These are phyloP conservation scores for Passer montanus DNA, from an alignment of 2,113 vertebrate species.

Conservation along the genomic window DNA sequence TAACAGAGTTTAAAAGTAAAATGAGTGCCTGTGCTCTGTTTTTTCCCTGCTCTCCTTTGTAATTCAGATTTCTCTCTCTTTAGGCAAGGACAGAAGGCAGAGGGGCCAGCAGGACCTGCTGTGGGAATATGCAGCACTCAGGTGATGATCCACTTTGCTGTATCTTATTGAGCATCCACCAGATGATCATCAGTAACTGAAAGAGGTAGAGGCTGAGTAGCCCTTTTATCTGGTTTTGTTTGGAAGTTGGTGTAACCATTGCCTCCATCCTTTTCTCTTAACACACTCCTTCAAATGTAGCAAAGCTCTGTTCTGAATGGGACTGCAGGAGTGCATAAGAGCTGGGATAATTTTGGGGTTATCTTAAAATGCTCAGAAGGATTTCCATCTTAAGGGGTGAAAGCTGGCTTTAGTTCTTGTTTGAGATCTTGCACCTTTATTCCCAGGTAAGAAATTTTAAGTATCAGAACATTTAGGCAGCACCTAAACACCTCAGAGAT, in stretches of 20 bases:
- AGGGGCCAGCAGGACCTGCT: not conserved
- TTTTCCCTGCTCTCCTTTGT: not conserved
- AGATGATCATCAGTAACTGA: not conserved
- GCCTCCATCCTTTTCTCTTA: not conserved
- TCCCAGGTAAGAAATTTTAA: not conserved
- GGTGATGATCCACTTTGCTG: not conserved
- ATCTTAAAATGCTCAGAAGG: not conserved
- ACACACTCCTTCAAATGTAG: not conserved
- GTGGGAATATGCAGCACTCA: not conserved
- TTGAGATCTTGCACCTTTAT: not conserved
- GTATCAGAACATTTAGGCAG: not conserved
- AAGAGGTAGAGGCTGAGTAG: not conserved
- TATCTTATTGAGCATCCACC: not conserved
- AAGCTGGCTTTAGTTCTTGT: not conserved
- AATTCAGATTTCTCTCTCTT: conserved; percentile 5
- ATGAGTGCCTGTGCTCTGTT: not conserved
- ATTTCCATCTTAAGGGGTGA: not conserved
- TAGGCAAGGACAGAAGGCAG: not conserved
- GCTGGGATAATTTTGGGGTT: not conserved
- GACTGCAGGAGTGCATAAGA: not conserved
- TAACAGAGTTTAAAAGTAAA: not conserved
- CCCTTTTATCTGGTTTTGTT: not conserved
- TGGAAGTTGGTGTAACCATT: not conserved
- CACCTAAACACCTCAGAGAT: not conserved
- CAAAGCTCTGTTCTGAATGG: not conserved